Conservation (phyloP, 1,140 invertebrate species). For the Solenopsis fugax region DNA sequence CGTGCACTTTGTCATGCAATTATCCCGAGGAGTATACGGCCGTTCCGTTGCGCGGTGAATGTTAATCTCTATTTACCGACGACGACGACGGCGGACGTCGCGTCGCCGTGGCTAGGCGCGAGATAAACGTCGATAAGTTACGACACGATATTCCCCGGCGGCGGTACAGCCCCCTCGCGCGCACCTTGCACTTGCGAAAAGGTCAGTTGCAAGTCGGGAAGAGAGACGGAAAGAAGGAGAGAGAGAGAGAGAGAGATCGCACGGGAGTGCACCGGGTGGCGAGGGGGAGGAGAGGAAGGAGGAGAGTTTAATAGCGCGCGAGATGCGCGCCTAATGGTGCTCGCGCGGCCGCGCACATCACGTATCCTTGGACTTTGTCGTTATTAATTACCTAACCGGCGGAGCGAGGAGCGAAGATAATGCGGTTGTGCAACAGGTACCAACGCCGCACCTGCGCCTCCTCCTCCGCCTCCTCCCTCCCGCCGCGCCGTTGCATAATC, state of each 20-base stretch:
- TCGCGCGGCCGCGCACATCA: slow-evolving; percentile 67
- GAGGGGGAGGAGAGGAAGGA: not conserved
- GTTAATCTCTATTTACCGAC: slow-evolving; percentile 59
- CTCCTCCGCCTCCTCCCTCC: slow-evolving; percentile 29
- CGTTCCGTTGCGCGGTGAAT: slow-evolving; percentile 47
- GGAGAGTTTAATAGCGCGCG: slow-evolving; percentile 37
- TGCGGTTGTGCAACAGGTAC: slow-evolving; percentile 85
- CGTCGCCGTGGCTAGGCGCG: slow-evolving; percentile 34
- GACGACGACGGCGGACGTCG: slow-evolving; percentile 54
- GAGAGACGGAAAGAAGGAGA: not conserved
- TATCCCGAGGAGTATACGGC: slow-evolving; percentile 50
- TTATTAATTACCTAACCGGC: slow-evolving; percentile 86
- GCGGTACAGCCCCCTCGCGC: slow-evolving; percentile 22
- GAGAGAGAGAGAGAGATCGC: not conserved
- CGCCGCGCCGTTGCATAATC: slow-evolving; percentile 82
- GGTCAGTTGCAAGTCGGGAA: slow-evolving; percentile 43
- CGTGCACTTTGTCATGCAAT: slow-evolving; percentile 64
- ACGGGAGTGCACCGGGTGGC: not conserved
- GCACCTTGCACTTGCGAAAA: slow-evolving; percentile 66
- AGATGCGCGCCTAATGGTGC: slow-evolving; percentile 64
- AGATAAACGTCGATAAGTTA: slow-evolving; percentile 66
- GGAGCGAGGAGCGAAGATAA: slow-evolving; percentile 85
- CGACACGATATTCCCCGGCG: slow-evolving; percentile 52
- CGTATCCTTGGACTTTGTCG: slow-evolving; percentile 86
- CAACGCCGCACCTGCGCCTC: slow-evolving; percentile 76